phyloP scores from a whole-genome alignment of 2,113 vertebrate species.

The Piaya cayana region DNA sequence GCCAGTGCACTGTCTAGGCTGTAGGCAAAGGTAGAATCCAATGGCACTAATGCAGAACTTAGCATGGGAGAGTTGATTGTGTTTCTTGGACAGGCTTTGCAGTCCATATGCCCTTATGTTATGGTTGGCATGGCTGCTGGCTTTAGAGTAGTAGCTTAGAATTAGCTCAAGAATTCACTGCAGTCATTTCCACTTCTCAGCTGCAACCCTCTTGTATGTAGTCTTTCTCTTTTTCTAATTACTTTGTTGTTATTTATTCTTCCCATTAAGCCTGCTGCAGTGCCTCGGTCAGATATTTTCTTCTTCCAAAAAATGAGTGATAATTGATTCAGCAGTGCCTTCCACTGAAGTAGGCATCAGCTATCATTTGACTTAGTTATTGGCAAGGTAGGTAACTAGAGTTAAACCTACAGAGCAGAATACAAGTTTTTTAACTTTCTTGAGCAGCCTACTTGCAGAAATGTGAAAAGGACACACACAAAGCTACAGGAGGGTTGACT shows the following conservation, averaged over 20 bases:
- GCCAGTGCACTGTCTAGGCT: neutral
- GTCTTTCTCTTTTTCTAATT: neutral
- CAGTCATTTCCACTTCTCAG: neutral
- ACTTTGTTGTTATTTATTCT: neutral
- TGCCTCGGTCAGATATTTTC: neutral
- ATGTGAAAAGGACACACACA: neutral
- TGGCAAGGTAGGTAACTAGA: neutral
- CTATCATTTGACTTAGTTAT: neutral
- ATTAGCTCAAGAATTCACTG: neutral
- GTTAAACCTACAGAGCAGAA: neutral
- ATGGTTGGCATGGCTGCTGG: neutral
- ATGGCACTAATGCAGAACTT: neutral
- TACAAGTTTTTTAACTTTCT: neutral
- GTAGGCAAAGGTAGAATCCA: neutral
- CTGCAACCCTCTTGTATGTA: neutral
- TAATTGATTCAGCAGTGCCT: neutral
- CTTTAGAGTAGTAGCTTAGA: neutral
- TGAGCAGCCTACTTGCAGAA: neutral
- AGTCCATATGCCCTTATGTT: neutral
- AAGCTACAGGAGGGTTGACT: neutral
- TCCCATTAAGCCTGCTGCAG: neutral
- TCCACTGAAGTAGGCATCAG: neutral
- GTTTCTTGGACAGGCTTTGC: neutral
- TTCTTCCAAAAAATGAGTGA: neutral
- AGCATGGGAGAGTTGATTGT: neutral